Evolutionary conservation across 2,888 invertebrate genomes (phyloP).

Genomic region (Eupithecia vulgata): DNA sequence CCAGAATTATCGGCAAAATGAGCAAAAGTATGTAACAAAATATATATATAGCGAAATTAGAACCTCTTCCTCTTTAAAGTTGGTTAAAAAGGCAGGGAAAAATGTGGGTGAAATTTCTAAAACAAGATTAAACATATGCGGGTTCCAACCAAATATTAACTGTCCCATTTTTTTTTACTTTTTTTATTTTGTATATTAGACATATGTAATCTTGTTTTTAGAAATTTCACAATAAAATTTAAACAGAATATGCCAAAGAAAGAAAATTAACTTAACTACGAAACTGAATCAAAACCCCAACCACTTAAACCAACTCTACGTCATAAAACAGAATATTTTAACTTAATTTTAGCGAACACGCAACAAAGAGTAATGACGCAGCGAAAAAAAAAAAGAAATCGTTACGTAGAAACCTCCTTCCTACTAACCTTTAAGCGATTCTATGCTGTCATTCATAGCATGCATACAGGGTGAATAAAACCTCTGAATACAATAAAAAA

Average conservation of each 20-base stretch:
- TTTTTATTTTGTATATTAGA: too few species aligned
- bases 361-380: constrained; percentile 28
- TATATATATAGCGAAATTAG: neutral
- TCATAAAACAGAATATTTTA: constrained; percentile 7
- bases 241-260: neutral
- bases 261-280: neutral
- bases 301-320: neutral
- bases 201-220: neutral
- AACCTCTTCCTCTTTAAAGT: neutral
- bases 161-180: too few species aligned
- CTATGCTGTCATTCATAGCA: constrained; percentile 33
- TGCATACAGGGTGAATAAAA: neutral
- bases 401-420: constrained; percentile 18
- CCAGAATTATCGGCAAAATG: neutral
- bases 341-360: constrained; percentile 13
- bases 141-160: too few species aligned
- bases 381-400: constrained; percentile 12
- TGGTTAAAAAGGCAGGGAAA: neutral
- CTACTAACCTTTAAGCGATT: constrained; percentile 40
- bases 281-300: neutral
- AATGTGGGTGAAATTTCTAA: too few species aligned
- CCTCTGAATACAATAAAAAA: too few species aligned
- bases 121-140: too few species aligned
- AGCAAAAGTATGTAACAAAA: too few species aligned
- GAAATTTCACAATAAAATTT: neutral